Percentiles rank a stretch among this genome's conserved stretches.
These are phyloP conservation scores for Hyposoter didymator DNA, from an alignment of 2,888 invertebrate species.

Conservation along the genomic window DNA sequence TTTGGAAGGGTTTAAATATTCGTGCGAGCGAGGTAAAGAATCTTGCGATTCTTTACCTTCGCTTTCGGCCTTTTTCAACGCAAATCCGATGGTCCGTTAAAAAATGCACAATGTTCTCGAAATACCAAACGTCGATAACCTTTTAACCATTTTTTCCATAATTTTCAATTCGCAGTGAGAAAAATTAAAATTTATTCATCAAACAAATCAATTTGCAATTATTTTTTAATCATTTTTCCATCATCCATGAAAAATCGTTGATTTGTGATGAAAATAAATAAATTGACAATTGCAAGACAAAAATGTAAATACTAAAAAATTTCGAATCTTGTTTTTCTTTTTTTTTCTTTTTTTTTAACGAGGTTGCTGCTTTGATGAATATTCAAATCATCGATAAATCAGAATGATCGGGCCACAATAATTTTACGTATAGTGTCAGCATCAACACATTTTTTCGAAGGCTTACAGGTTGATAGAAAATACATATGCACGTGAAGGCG, in stretches of 20 bases:
- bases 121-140: slow-evolving; percentile 1
- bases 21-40: slow-evolving; percentile 61
- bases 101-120: no score
- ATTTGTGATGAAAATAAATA: no score
- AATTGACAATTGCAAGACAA: no score
- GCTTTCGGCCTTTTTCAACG: slow-evolving; percentile 54
- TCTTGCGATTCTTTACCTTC: slow-evolving; percentile 57
- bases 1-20: slow-evolving; percentile 73
- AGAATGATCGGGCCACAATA: not conserved
- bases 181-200: no score
- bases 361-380: not conserved
- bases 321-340: no score
- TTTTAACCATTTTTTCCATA: not conserved
- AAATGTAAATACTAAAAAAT: no score
- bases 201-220: no score
- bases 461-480: slow-evolving; percentile 9
- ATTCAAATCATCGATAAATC: slow-evolving; percentile 11
- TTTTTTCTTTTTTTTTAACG: not conserved
- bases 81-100: not conserved
- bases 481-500: not conserved
- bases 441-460: not conserved
- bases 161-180: not conserved
- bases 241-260: not conserved
- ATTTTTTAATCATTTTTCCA: not conserved
- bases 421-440: slow-evolving; percentile 6